Base-by-base conservation (phyloP, 2,888 invertebrate genomes). In the Onchidella celtica region DNA sequence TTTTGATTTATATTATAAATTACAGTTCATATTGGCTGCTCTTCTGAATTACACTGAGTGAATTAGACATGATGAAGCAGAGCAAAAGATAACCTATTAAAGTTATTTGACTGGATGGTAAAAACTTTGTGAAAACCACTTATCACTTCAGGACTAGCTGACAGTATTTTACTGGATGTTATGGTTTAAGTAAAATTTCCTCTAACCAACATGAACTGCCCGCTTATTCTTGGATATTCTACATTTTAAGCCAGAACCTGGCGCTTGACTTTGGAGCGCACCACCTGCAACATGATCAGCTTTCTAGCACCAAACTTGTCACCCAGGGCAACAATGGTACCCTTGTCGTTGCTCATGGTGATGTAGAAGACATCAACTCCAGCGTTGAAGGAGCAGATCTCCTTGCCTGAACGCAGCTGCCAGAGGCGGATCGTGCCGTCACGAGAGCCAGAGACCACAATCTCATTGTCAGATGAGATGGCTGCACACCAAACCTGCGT, bases 361-460 rank as follows among this genome's bases (percentile, higher is more conserved):
- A 93, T 91, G 79, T 89, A 88, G 90, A 93, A 93, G 82, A 93
- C 90, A 82, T 93, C 93, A 4, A 93, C 90, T 17, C 91, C 91
- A 38, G 92, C 90, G 84, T 92, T 91, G 85, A 93, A 93, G 68
- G 89, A 86, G 79, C 91, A 92, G 85, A 93, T 90, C 79, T 90
- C 92, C 4, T 87, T 87, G 38, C 93, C 93, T 63, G 88, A 91
- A 77, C 88, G 86, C 82, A 92, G 84, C 24, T 91, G 87, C 93
- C 93, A 93, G 34, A 93, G 89, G 17, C 93, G 90, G 83, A 93
- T 93, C 32, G 92, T 92, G 70, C 91, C 90, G 84, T 93, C 93
- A 73, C 89, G 89, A 36, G 92, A 92, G 6, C 93, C 93, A 11
- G 93, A 93, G 17, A 92, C 92, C 14, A 93, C 86, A 27, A 93